Conservation (phyloP, 2,888 invertebrate species). For the Philereme transversata region DNA sequence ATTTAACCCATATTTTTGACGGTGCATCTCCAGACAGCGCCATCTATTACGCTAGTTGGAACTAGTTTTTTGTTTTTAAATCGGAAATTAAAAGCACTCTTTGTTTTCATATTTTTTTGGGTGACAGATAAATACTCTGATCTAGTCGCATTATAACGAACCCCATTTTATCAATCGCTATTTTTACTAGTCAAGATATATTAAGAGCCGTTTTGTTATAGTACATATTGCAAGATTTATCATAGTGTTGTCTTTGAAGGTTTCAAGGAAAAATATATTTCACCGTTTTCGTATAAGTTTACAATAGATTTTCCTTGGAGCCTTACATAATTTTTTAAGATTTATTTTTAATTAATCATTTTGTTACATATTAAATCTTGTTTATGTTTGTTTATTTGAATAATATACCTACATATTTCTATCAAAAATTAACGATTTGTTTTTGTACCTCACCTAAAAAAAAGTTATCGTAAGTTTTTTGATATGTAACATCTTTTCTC, state of each 20-base stretch:
- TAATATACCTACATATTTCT: conserved; percentile 37
- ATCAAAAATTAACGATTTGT: conserved; percentile 47
- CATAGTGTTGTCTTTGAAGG: not conserved
- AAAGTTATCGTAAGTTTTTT: not conserved
- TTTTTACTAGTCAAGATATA: conserved; percentile 41
- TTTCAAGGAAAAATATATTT: conserved; percentile 2
- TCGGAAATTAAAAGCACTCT: no score
- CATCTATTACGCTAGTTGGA: no score
- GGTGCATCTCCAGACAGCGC: no score
- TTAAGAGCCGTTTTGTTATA: conserved; percentile 3
- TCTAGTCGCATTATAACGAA: conserved; percentile 37
- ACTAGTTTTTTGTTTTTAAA: no score
- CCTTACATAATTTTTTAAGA: not conserved
- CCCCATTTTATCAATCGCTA: conserved; percentile 35
- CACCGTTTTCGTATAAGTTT: no score
- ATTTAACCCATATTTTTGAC: no score
- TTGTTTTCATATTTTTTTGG: not conserved
- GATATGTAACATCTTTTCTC: not conserved
- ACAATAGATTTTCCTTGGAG: not conserved
- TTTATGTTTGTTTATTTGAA: conserved; percentile 22
- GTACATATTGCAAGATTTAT: conserved; percentile 10
- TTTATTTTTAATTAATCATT: not conserved
- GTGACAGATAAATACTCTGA: conserved; percentile 13
- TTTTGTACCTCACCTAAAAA: conserved; percentile 27
- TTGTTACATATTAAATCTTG: not conserved